Evolutionary conservation across 2,113 vertebrate genomes (phyloP).

Genomic region (Hoplias malabaricus): DNA sequence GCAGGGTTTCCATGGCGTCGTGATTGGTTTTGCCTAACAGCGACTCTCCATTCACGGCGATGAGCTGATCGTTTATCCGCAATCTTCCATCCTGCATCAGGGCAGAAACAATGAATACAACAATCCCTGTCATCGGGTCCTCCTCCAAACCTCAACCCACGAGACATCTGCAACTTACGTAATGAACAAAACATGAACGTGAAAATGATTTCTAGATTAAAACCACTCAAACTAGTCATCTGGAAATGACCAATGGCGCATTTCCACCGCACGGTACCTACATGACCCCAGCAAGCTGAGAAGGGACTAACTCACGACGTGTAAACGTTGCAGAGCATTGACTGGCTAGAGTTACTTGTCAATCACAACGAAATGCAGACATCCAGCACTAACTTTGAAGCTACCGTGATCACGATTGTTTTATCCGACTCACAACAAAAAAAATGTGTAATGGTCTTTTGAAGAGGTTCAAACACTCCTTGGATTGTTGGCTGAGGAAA

Average conservation of each 20-base stretch:
- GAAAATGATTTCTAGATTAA: not conserved
- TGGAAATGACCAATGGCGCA: not conserved
- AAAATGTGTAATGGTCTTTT: too few species aligned
- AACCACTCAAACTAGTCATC: not conserved
- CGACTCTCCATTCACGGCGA: conserved; percentile 86
- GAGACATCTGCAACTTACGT: not conserved
- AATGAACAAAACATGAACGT: not conserved
- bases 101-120: conserved; percentile 2
- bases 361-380: too few species aligned
- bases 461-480: too few species aligned
- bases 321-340: too few species aligned
- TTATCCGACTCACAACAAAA: too few species aligned
- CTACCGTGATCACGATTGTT: too few species aligned
- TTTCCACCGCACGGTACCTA: too few species aligned
- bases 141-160: not conserved
- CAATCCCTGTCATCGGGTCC: not conserved
- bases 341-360: too few species aligned
- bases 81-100: conserved; percentile 81
- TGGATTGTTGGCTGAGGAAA: too few species aligned
- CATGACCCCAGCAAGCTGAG: too few species aligned
- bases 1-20: conserved; percentile 86
- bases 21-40: conserved; percentile 86
- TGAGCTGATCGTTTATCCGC: conserved; percentile 84
- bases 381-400: too few species aligned
- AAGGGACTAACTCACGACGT: too few species aligned